Evolutionary conservation across 2,888 invertebrate species (phyloP).

Genomic region (Drosophila limbata): DNA sequence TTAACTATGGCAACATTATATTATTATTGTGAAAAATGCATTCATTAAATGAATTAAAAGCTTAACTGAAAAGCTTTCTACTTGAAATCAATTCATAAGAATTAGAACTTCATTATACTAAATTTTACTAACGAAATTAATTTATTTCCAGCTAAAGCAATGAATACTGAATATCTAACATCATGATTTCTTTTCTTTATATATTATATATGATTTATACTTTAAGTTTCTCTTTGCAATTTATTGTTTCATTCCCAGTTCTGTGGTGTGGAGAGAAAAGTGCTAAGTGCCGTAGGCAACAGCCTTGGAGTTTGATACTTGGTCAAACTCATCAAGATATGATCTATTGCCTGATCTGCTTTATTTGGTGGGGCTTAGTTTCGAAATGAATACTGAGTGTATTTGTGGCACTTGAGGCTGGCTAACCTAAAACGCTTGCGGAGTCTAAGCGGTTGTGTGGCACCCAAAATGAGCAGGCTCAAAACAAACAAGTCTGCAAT

Average conservation of each 20-base stretch:
- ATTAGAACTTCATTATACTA: no score
- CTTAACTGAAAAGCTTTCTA: no score
- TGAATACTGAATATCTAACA: no score
- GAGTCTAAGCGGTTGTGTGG: constrained; percentile 79
- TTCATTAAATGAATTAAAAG: no score
- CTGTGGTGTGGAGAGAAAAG: constrained; percentile 16
- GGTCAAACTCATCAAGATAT: constrained; percentile 26
- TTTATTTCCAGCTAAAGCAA: no score
- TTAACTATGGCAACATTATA: no score
- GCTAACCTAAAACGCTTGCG: constrained; percentile 81
- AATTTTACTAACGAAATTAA: no score
- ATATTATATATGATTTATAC: background rate
- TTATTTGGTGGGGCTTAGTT: constrained; percentile 40
- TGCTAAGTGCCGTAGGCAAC: constrained; percentile 29
- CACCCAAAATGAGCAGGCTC: constrained; percentile 82
- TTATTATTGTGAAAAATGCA: no score
- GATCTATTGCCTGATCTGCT: constrained; percentile 32
- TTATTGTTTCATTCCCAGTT: constrained; percentile 40
- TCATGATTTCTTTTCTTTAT: no score
- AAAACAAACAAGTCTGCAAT: constrained; percentile 81
- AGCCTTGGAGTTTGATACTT: constrained; percentile 36
- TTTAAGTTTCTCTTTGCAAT: constrained; percentile 1
- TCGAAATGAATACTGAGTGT: constrained; percentile 7
- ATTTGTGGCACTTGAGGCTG: constrained; percentile 16
- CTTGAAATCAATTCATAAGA: no score